A percentile compares a stretch with the other conserved stretches of the same genome.
These are phyloP conservation scores for Minunthozetes semirufus DNA, from an alignment of 2,888 invertebrate species.

Conservation along the genomic window DNA sequence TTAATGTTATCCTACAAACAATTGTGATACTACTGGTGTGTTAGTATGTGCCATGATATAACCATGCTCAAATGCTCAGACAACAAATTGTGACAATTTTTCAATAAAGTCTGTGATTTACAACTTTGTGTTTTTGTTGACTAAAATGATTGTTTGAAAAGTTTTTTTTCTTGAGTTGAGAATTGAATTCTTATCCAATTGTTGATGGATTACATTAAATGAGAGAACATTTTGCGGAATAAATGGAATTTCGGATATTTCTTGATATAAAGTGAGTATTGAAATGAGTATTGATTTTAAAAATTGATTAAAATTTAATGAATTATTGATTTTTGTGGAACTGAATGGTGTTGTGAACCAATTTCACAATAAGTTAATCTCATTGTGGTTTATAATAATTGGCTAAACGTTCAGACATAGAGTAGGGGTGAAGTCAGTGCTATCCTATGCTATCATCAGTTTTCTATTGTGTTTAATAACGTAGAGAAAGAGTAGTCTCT, in stretches of 20 bases:
- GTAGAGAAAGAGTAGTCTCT: slow-evolving; percentile 4
- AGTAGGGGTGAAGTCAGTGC: background rate
- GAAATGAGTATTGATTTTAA: background rate
- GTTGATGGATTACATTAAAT: too few species aligned
- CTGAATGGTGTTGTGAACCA: slow-evolving; percentile 6
- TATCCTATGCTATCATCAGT: background rate
- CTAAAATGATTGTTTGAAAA: too few species aligned
- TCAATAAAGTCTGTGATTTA: too few species aligned
- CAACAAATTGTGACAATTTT: too few species aligned
- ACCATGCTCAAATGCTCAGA: too few species aligned
- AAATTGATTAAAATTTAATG: slow-evolving; percentile 3
- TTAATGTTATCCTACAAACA: too few species aligned
- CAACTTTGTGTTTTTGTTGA: too few species aligned
- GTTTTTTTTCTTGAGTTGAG: too few species aligned
- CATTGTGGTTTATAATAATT: slow-evolving; percentile 26
- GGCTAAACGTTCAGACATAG: background rate
- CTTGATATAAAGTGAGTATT: too few species aligned
- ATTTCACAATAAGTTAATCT: slow-evolving; percentile 27
- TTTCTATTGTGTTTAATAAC: slow-evolving; percentile 23
- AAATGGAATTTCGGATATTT: background rate
- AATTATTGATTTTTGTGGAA: slow-evolving; percentile 14
- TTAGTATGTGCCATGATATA: too few species aligned
- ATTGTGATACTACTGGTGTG: too few species aligned
- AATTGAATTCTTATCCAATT: too few species aligned
- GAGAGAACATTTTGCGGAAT: background rate